Conservation (phyloP, 2,797 vertebrate genomes). For the Sebastes hubbsi region DNA sequence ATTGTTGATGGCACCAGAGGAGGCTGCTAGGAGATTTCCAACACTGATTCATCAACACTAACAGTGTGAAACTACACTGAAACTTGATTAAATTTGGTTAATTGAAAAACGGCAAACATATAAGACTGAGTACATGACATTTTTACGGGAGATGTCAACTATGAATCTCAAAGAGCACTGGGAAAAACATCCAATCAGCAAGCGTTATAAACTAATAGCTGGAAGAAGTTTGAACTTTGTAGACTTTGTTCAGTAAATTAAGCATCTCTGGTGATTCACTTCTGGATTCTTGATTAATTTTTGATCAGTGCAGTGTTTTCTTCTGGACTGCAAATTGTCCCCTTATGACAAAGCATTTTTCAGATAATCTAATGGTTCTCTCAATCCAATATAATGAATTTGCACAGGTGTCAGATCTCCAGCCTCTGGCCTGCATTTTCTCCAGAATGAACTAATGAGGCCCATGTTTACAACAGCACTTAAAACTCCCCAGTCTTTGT, state of each 20-base stretch:
- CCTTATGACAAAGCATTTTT: neutral
- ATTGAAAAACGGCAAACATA: neutral
- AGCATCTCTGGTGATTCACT: neutral
- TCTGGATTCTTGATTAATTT: neutral
- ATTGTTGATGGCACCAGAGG: neutral
- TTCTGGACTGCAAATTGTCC: neutral
- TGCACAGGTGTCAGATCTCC: neutral
- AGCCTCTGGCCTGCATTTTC: neutral
- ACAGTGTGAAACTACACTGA: neutral
- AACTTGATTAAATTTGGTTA: neutral
- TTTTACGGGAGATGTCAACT: neutral
- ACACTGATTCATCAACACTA: neutral
- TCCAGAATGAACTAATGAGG: neutral
- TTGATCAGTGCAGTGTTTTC: neutral
- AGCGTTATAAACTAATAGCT: neutral
- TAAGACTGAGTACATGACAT: neutral
- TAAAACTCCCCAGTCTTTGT: too few relatives aligned
- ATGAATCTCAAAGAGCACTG: conserved; percentile 10
- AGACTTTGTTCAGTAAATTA: neutral
- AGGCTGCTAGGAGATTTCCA: neutral
- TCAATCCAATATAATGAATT: neutral
- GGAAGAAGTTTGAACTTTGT: neutral
- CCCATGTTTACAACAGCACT: neutral
- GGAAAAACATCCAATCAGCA: neutral
- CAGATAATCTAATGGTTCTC: neutral